phyloP scores from a whole-genome alignment of 2,113 vertebrate genomes.

The Marmota flaviventris region DNA sequence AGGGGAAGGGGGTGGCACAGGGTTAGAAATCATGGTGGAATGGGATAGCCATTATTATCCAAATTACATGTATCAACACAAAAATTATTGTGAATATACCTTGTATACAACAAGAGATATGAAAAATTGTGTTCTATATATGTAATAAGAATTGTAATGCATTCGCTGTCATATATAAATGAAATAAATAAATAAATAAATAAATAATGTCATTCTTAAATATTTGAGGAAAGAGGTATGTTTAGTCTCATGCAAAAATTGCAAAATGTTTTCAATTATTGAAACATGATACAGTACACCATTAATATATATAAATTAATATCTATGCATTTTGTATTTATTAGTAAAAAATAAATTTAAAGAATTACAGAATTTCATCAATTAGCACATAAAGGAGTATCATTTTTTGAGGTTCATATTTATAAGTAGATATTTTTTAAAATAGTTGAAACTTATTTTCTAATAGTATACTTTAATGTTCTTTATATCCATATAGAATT shows the following conservation, averaged over 20 bases:
- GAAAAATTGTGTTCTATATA: too few species aligned
- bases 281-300: too few species aligned
- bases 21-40: too few species aligned
- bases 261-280: not conserved
- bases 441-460: not conserved
- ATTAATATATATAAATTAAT: not conserved
- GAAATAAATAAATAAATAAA: too few species aligned
- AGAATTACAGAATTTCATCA: not conserved
- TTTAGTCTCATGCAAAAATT: not conserved
- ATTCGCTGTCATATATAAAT: too few species aligned
- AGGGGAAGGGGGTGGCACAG: too few species aligned
- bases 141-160: too few species aligned
- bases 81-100: too few species aligned
- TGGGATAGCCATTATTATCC: too few species aligned
- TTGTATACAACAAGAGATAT: too few species aligned
- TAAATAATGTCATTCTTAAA: not conserved
- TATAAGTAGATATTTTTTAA: not conserved
- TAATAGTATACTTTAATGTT: not conserved
- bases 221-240: not conserved
- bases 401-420: not conserved
- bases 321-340: not conserved
- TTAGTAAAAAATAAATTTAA: not conserved
- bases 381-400: not conserved
- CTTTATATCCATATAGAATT: not conserved
- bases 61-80: too few species aligned